Base-by-base conservation (phyloP, 2,888 invertebrate species). In the Philaethria dido region DNA sequence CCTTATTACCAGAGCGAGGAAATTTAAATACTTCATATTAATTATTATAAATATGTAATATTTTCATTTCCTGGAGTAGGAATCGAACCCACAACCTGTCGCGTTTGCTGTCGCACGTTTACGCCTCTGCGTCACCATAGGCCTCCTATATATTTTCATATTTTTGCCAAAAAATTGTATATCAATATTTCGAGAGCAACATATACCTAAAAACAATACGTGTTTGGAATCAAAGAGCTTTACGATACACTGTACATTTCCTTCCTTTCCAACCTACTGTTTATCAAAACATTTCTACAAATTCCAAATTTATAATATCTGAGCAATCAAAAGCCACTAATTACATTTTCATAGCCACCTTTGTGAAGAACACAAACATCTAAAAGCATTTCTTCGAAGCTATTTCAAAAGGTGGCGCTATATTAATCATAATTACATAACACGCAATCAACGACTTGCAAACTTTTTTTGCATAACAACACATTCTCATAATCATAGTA, bases 341-440 rank as follows among this genome's bases (percentile, higher is more conserved):
- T 65, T 50, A 48, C 44, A 42, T 42, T 44, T 63, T 50, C 42
- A 66, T 62, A 29, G 44, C 65, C 25, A 44, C 33, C 20, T 50
- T 52, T 59, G 47, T 33, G 36, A 45, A 60, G 33, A 47, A 42
- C 48, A 64, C 55, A 59, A 70, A 67, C 70, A 72, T 69, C 69
- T 68, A 65, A 54, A 67, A 68, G 64, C 64, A 70, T 75, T 78
- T 73, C 74, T 69, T 57, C 62, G 72, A 72, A 75, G 69, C 72
- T 57, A 69, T 70, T 67, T 67, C 66, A 33, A 64, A 64, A 73
- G 74, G 75, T 74, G 75, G 69, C 72, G 70, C 63, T 64, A 61
- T 69, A 72, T 76, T 77, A 78, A 78, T 78, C 76, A 73, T 72
- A 74, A 77, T 76, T 74, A 73, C 68, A 68, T 25, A 39, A 64